These are phyloP conservation scores for Bellardia bayeri DNA, from an alignment of 2,888 invertebrate species.

Conservation along the genomic window DNA sequence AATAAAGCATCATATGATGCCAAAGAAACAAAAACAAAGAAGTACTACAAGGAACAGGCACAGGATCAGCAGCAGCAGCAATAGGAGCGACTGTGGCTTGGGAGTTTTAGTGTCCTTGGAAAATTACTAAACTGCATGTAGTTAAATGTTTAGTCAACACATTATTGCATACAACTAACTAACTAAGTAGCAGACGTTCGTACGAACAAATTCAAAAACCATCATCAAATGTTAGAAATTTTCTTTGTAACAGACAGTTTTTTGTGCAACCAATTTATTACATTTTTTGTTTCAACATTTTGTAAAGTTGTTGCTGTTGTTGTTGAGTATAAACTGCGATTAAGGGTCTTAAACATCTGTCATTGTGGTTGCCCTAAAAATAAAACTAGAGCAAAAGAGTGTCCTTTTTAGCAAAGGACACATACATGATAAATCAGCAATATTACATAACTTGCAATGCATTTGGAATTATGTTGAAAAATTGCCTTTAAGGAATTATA, in stretches of 20 bases:
- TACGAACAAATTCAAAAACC: slow-evolving; percentile 39
- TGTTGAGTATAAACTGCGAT: slow-evolving; percentile 51
- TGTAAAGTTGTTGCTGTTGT: slow-evolving; percentile 5
- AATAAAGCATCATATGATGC: slow-evolving; percentile 30
- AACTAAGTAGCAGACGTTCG: background rate
- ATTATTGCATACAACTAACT: slow-evolving; percentile 4
- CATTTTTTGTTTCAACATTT: background rate
- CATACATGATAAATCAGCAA: background rate
- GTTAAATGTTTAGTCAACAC: slow-evolving; percentile 29
- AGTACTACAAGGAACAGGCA: background rate
- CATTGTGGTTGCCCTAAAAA: slow-evolving; percentile 46
- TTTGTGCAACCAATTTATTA: background rate
- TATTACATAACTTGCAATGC: slow-evolving; percentile 2
- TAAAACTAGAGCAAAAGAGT: background rate
- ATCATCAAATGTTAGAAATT: slow-evolving; percentile 40
- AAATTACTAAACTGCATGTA: slow-evolving; percentile 15
- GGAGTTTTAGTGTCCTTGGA: background rate
- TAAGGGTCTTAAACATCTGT: slow-evolving; percentile 65
- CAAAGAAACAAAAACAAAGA: background rate
- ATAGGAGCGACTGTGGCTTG: background rate
- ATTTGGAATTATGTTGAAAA: background rate
- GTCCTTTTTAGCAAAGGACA: slow-evolving; percentile 18
- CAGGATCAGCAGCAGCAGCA: background rate
- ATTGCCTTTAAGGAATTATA: slow-evolving; percentile 23
- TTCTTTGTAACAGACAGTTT: background rate